Base-by-base conservation (phyloP, 2,797 vertebrate genomes). In the Melanogrammus aeglefinus region DNA sequence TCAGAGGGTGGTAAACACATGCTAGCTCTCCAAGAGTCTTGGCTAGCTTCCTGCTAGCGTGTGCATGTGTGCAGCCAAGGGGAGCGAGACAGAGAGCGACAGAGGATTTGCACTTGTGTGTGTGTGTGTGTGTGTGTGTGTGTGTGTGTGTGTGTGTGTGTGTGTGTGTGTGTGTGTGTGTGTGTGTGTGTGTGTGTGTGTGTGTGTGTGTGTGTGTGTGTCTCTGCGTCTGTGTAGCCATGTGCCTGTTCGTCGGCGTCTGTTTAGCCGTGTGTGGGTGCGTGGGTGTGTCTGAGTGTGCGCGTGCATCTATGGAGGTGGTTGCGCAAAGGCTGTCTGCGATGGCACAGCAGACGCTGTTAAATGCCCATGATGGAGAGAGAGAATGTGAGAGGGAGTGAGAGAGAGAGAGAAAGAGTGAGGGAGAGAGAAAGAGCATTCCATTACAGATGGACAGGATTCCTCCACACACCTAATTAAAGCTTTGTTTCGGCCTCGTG, bases 1-100 rank as follows among this genome's bases (percentile, higher is more conserved):
- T 96, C 96, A 95, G 95, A 98, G 96, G 97, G 97, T 96, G 95
- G 95, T 95, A 96, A 98, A 97, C 96, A 96, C 95, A 95, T 94
- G 94, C 92, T 93, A 88, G 88, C 92, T 95, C 94, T 96, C 92
- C 89, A 90, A 77, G 93, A 95, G 93, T 95, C 92, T 96, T 96
- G 95, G 95, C 96, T 92, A 92, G 92, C 92, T 94, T 94, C 94
- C 92, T 92, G 90, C 87, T 83, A 79, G 77, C 63, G 73, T 88
- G 57, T 78, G 87, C 75, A 76, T 66, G 73, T 88, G 57, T 78
- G 87, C 76, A 82, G 83, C 78, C 35, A 81, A 83, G 81, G 86
- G 85, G 57, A 79, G 86, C 83, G 86, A 78, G 87, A 81, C 44
- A 47, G 44, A 47, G 44, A 47, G 44, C 12, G 12, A 47, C 38